phyloP scores from a whole-genome alignment of 2,113 vertebrate species.

The Pterocles burchelli region DNA sequence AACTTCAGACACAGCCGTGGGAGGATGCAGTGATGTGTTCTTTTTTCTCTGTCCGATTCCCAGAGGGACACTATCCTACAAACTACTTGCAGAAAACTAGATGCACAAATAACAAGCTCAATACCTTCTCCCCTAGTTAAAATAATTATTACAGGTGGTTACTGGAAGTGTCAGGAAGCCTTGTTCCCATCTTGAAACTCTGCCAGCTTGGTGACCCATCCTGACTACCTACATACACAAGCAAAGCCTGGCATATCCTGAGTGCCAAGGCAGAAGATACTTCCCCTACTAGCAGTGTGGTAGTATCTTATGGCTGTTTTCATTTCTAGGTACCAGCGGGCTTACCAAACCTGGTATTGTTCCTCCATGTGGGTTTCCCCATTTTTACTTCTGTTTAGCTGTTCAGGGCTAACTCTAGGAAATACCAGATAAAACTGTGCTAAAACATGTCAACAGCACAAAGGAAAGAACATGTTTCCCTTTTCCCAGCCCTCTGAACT shows the following conservation, averaged over 20 bases:
- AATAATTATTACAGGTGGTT: background rate
- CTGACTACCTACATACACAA: background rate
- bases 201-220: background rate
- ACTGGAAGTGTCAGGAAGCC: background rate
- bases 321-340: background rate
- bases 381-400: background rate
- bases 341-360: background rate
- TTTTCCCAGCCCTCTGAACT: background rate
- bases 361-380: background rate
- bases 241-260: background rate
- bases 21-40: background rate
- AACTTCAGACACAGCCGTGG: background rate
- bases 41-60: background rate
- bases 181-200: background rate
- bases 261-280: background rate
- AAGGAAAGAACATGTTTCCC: background rate
- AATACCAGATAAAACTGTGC: background rate
- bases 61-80: background rate
- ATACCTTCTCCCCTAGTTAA: background rate
- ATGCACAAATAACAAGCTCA: background rate
- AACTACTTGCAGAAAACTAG: background rate
- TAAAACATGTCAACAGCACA: background rate
- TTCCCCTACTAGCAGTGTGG: background rate
- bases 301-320: background rate
- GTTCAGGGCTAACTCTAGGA: background rate